Conservation (phyloP, 1,140 invertebrate species). For the Polyergus mexicanus region DNA sequence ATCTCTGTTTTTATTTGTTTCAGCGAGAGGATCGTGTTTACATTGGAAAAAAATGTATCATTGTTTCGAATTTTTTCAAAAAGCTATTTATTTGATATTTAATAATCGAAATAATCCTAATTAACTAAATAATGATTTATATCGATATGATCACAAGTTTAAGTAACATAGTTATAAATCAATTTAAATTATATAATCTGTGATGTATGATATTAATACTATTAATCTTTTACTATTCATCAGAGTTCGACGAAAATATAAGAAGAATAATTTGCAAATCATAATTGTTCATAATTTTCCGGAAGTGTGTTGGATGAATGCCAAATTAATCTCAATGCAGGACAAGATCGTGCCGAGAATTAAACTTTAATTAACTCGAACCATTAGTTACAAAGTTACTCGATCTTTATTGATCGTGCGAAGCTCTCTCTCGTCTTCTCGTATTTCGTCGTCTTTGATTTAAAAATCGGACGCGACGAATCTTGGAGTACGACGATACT, state of each 20-base stretch:
- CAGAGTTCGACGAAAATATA: background rate
- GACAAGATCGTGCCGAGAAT: background rate
- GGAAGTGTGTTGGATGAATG: background rate
- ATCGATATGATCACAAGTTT: background rate
- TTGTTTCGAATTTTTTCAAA: background rate
- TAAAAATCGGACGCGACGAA: background rate
- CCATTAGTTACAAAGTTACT: background rate
- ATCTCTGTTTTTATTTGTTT: background rate
- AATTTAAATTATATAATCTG: background rate
- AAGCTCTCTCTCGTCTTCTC: background rate
- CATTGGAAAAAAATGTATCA: background rate
- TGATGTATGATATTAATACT: background rate
- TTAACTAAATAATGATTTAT: background rate
- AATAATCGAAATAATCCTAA: background rate
- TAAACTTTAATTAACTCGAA: slow-evolving; percentile 10
- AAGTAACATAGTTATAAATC: background rate
- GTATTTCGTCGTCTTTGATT: background rate
- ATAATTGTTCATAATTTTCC: background rate
- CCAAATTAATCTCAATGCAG: slow-evolving; percentile 5
- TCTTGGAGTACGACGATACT: slow-evolving; percentile 2
- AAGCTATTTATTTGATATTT: background rate
- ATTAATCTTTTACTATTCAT: background rate
- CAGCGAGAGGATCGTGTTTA: background rate
- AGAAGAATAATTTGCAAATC: background rate
- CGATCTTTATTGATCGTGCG: slow-evolving; percentile 23